Evolutionary conservation across 2,113 vertebrate genomes (phyloP).

Genomic region (Oophaga pumilio): DNA sequence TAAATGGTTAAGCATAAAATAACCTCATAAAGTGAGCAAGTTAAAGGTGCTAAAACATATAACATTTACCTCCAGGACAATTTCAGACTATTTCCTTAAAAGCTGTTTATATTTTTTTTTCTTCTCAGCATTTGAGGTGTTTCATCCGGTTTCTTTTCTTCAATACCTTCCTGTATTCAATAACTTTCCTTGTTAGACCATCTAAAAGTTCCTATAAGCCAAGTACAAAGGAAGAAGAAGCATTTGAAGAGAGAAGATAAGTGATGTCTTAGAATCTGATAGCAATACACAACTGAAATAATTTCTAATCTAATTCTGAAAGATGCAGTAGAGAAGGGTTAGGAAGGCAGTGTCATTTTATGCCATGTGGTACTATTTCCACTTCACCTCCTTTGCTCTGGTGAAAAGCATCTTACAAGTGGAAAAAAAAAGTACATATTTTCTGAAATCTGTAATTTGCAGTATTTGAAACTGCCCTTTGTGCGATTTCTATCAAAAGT

Average conservation of each 20-base stretch:
- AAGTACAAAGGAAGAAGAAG: slow-evolving; percentile 22
- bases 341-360: slow-evolving; percentile 34
- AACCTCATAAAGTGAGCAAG: background rate
- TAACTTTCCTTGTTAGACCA: background rate
- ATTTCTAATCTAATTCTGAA: slow-evolving; percentile 42
- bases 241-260: slow-evolving; percentile 10
- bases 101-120: background rate
- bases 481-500: slow-evolving; percentile 62
- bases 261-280: slow-evolving; percentile 26
- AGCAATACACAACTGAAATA: slow-evolving; percentile 28
- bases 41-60: background rate
- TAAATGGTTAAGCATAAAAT: too few relatives aligned
- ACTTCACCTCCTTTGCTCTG: slow-evolving; percentile 43
- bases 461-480: slow-evolving; percentile 59
- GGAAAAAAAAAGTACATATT: slow-evolving; percentile 27
- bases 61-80: background rate
- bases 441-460: slow-evolving; percentile 60
- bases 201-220: slow-evolving; percentile 37
- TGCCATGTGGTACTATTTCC: slow-evolving; percentile 38
- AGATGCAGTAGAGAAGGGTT: slow-evolving; percentile 26
- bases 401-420: slow-evolving; percentile 6
- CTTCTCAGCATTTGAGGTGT: background rate
- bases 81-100: background rate
- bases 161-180: background rate
- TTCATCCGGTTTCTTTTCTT: background rate